Conservation (phyloP, 53 echinoderm and acorn worm genomes). For the Zoroaster sp. region DNA sequence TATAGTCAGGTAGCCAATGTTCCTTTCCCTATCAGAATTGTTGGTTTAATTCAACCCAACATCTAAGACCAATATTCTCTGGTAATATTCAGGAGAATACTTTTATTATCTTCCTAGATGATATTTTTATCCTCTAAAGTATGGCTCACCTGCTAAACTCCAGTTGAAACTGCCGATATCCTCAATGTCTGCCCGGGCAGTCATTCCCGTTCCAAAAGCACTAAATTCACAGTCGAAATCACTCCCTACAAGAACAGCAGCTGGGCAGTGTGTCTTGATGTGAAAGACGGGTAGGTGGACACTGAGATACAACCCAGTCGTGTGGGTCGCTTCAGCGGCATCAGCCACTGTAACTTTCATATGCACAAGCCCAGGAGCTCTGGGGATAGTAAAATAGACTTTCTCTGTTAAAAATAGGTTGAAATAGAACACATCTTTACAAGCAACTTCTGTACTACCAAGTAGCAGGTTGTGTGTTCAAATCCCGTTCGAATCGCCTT, state of each 20-base stretch:
- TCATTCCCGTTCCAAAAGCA: not conserved
- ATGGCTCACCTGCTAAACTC: not conserved
- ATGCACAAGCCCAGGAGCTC: not conserved
- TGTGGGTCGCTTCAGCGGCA: not conserved
- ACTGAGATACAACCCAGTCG: not conserved
- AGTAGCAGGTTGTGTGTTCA: no score
- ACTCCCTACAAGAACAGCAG: not conserved
- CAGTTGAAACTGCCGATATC: not conserved
- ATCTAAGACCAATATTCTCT: no score
- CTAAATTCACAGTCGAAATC: not conserved
- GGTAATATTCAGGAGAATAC: no score
- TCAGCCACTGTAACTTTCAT: not conserved
- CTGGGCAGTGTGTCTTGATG: constrained; percentile 7
- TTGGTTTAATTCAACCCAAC: no score
- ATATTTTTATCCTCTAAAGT: no score
- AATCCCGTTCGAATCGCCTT: no score
- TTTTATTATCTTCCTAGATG: no score
- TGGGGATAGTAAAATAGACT: not conserved
- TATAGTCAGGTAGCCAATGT: not conserved
- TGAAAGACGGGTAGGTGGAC: not conserved
- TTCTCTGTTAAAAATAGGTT: no score
- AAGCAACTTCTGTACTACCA: no score
- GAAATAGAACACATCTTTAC: no score
- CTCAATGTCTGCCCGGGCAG: not conserved
- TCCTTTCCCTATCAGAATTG: not conserved